Evolutionary conservation across 1,140 invertebrate genomes (phyloP), one percentile per base, ranked within the genome.

Genomic region (Tyrophagus putrescentiae): DNA sequence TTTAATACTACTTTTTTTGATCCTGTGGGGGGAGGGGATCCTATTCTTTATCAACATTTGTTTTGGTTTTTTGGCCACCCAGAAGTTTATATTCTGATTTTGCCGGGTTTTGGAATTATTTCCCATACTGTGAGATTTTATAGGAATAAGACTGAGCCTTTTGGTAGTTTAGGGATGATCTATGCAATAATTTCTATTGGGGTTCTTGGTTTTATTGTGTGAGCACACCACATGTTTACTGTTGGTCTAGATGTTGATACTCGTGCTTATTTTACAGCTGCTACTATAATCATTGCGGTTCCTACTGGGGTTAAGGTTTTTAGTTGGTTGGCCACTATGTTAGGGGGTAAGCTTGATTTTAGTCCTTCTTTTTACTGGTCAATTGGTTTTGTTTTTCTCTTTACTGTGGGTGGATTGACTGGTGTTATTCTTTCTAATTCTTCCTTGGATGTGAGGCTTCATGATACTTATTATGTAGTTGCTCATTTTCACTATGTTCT

Each of bases 61-160:
- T 84, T 85, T 76, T 84, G 80, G 77, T 84, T 84, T 72, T 84
- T 84, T 78, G 81, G 81, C 0, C 82, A 85, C 62, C 80, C 81
- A 33, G 81, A 84, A 78, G 81, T 83, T 65, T 84, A 84, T 73
- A 82, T 85, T 80, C 67, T 79, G 66, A 77, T 79, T 71, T 60
- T 79, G 29, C 75, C 75, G 23, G 77, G 69, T 27, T 81, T 80
- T 74, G 79, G 77, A 21, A 76, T 81, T 72, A 78, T 80, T 69
- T 80, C 76, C 29, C 78, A 80, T 69, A 79, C 80, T 72, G 76
- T 80, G 73, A 75, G 68, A 31, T 72, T 75, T 68, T 72, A 77
- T 74, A 74, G 72, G 67, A 72, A 73, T 13, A 79, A 79, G 76
- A 78, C 76, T 65, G 72, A 77, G 75, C 73, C 73, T 23, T 80